Evolutionary conservation across 1,140 invertebrate species (phyloP).

Genomic region (Amphibalanus amphitrite): DNA sequence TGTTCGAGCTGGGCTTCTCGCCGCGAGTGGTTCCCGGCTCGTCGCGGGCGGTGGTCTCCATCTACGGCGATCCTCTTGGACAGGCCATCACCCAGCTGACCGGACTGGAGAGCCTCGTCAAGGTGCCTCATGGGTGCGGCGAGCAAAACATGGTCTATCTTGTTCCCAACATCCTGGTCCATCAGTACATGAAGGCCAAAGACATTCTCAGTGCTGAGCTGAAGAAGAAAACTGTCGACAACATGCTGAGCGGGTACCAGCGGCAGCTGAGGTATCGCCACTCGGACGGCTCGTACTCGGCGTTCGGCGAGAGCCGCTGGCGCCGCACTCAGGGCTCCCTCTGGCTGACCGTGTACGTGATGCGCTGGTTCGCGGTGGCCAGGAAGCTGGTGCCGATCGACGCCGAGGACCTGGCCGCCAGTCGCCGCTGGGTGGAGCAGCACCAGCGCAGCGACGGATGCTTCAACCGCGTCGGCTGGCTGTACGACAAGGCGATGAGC

Average conservation of each 20-base stretch:
- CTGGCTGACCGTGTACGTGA: slow-evolving; percentile 63
- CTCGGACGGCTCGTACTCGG: slow-evolving; percentile 58
- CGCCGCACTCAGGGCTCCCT: slow-evolving; percentile 39
- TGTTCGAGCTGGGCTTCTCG: background rate
- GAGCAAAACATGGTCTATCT: slow-evolving; percentile 69
- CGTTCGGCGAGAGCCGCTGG: slow-evolving; percentile 45
- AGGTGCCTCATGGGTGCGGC: slow-evolving; percentile 35
- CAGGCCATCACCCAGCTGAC: background rate
- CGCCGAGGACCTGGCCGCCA: slow-evolving; percentile 24
- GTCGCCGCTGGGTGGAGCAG: slow-evolving; percentile 28
- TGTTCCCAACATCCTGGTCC: slow-evolving; percentile 52
- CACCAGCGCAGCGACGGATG: slow-evolving; percentile 13
- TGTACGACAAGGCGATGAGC: slow-evolving; percentile 15
- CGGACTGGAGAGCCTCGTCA: too few relatives aligned
- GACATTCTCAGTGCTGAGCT: slow-evolving; percentile 24
- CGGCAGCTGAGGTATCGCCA: slow-evolving; percentile 53
- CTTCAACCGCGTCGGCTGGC: slow-evolving; percentile 14
- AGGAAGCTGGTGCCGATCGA: slow-evolving; percentile 45
- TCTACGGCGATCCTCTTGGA: background rate
- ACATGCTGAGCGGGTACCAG: slow-evolving; percentile 51
- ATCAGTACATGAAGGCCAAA: slow-evolving; percentile 40
- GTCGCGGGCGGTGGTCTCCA: background rate
- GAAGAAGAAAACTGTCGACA: slow-evolving; percentile 36
- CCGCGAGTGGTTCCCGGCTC: background rate
- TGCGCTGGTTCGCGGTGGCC: slow-evolving; percentile 50